A percentile compares a stretch with the other conserved stretches of the same genome.
These are phyloP conservation scores for Patella caerulea DNA, from an alignment of 2,888 invertebrate genomes.

Conservation along the genomic window DNA sequence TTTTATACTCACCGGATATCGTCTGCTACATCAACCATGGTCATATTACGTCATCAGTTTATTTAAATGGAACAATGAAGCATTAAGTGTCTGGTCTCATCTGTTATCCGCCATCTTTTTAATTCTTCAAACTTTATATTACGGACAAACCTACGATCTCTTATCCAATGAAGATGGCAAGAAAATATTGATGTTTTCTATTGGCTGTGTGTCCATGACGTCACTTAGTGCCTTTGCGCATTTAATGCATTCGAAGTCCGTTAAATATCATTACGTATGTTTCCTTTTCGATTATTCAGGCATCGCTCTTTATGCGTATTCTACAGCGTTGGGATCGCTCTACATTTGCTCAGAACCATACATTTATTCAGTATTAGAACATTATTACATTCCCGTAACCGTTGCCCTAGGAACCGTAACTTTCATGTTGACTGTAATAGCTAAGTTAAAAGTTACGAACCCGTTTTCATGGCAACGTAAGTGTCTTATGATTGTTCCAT, in stretches of 20 bases:
- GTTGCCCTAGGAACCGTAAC: slow-evolving; percentile 44
- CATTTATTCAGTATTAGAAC: slow-evolving; percentile 30
- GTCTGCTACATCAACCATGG: slow-evolving; percentile 27
- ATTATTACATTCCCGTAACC: slow-evolving; percentile 38
- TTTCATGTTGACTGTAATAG: slow-evolving; percentile 43
- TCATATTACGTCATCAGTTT: slow-evolving; percentile 46
- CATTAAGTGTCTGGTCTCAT: slow-evolving; percentile 52
- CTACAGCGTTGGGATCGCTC: slow-evolving; percentile 44
- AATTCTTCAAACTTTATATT: slow-evolving; percentile 15
- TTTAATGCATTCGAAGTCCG: background rate
- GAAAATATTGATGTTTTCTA: slow-evolving; percentile 36
- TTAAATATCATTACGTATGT: slow-evolving; percentile 46
- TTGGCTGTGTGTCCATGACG: slow-evolving; percentile 34
- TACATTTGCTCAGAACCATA: slow-evolving; percentile 39
- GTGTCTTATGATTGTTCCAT: slow-evolving; percentile 43
- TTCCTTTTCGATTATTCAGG: slow-evolving; percentile 59
- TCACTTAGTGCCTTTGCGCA: background rate
- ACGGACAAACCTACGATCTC: slow-evolving; percentile 1
- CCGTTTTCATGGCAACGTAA: slow-evolving; percentile 45
- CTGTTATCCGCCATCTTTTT: slow-evolving; percentile 38
- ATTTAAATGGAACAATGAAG: slow-evolving; percentile 50
- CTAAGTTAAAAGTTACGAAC: slow-evolving; percentile 31
- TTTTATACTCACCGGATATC: slow-evolving; percentile 26
- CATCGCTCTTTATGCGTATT: slow-evolving; percentile 51
- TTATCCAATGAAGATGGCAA: slow-evolving; percentile 16